Evolutionary conservation across 92 coral and sea anemone genomes (phyloP), one percentile per base, ranked within the genome.

Genomic region (Palythoa heliodiscus): DNA sequence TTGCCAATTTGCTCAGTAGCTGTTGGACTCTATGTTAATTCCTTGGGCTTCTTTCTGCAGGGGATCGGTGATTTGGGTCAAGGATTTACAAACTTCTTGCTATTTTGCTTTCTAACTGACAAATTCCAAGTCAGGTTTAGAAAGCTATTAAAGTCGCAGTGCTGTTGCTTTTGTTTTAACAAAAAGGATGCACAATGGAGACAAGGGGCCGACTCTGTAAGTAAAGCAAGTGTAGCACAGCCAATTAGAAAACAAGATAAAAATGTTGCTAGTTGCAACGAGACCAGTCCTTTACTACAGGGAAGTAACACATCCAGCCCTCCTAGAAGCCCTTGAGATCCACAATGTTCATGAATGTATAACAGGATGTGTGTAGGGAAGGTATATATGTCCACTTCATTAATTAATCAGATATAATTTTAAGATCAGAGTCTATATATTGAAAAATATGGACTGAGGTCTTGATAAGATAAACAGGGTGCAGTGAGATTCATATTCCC

Each of bases 21-120:
- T 72, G 68, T 52, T 52, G 9, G 55, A 0, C 55, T 13, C 55
- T 0, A 52, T 52, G 55, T 52, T 14, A 63, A 64, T 72, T 38
- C 5, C 15, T 50, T 48, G 16, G n/a, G 52, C 17, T 37, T 40
- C 63, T 71, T 22, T 69, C 6, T 3, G 25, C 86, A 96, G 98
- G 94, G 94, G 52, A 91, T 96, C 71, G 98, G 98, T 22, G 98
- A 96, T 82, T 86, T 85, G 24, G 88, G 92, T 8, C 98, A 92
- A 19, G 98, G 98, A 20, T 96, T 94, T 78, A 90, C 92, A 53
- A 92, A 96, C 87, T 96, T 96, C 83, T 37, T 96, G 76, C 90
- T 96, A 75, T 96, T 94, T 53, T 94, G 96, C 72, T 78, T 94
- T 52, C 89, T 94, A 74, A 96, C 95, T 35, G 90, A 89, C 60